Base-by-base conservation (phyloP, 2,797 vertebrate genomes). In the Coranthus polyacanthus region DNA sequence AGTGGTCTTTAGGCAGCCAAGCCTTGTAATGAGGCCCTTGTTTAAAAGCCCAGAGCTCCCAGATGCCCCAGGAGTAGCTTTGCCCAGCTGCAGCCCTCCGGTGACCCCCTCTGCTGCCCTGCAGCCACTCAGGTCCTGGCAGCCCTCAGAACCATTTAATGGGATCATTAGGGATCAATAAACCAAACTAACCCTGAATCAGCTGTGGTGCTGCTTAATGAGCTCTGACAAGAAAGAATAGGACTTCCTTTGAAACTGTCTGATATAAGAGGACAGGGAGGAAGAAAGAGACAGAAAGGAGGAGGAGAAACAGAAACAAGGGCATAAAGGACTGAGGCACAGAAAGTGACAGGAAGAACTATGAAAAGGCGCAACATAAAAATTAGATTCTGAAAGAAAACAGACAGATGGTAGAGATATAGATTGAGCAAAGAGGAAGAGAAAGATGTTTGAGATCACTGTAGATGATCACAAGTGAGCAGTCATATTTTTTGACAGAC, bases 141-240 rank as follows among this genome's bases (percentile, higher is more conserved):
- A 67, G 69, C 66, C 66, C 72, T 68, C 62, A 73, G 59, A 84
- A 49, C 62, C 63, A 38, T 88, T 90, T 87, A 90, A 88, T 88
- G 85, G 72, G 72, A 86, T 90, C 47, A 58, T 91, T 90, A 83
- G 64, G 41, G 79, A 92, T 93, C 86, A 87, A 90, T 93, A 91
- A 88, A 86, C 79, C 81, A 79, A 85, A 83, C 84, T 72, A 63
- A 71, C 70, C 67, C 62, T 10, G 72, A 85, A 74, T 87, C 82
- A 79, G 85, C 71, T 80, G 62, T 37, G 51, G 67, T 32, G 52
- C 65, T 72, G 57, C 73, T 63, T 91, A 91, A 92, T 90, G 81
- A 90, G 84, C 64, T 76, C 79, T 75, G 83, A 82, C 83, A 85
- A 51, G 70, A 45, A 82, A 68, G 53, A 49, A 70, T 22, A 29